phyloP scores from a whole-genome alignment of 2,797 vertebrate genomes.

The Menidia menidia region DNA sequence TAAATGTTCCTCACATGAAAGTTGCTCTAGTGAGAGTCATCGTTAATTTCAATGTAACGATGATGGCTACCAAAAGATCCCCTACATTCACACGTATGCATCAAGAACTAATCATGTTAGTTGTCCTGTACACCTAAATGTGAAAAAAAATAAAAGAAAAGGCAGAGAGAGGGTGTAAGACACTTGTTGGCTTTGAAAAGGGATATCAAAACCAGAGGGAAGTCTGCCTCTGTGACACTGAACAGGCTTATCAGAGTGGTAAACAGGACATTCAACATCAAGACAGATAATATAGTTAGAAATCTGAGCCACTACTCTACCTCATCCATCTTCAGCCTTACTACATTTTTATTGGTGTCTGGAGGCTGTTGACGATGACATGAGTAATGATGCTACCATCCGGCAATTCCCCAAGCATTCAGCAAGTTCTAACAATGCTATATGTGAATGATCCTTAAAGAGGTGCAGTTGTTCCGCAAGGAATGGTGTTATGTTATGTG shows the following conservation, averaged over 20 bases:
- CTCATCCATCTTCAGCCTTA: slow-evolving; percentile 10
- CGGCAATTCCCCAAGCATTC: slow-evolving; percentile 20
- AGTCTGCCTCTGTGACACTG: slow-evolving; percentile 23
- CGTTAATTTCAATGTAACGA: too few species aligned
- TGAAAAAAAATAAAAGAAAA: slow-evolving; percentile 16
- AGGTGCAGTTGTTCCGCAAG: background rate
- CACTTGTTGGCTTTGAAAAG: slow-evolving; percentile 36
- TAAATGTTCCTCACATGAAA: background rate
- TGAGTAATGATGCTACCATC: slow-evolving; percentile 41
- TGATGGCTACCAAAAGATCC: too few species aligned
- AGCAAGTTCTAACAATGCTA: slow-evolving; percentile 13
- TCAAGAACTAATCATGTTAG: background rate
- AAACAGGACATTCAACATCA: slow-evolving; percentile 4
- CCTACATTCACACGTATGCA: background rate
- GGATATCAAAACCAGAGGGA: slow-evolving; percentile 9
- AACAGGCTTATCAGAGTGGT: slow-evolving; percentile 9
- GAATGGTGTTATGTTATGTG: background rate
- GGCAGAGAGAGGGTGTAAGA: slow-evolving; percentile 40
- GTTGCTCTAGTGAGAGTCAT: background rate
- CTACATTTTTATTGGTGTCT: slow-evolving; percentile 35
- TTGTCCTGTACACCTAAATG: slow-evolving; percentile 10
- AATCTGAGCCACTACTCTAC: slow-evolving; percentile 30
- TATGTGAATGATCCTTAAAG: slow-evolving; percentile 17
- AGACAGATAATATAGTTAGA: slow-evolving; percentile 16
- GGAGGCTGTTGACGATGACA: slow-evolving; percentile 18